Base-by-base conservation (phyloP, 2,797 vertebrate genomes). In the Danio jaintianensis region DNA sequence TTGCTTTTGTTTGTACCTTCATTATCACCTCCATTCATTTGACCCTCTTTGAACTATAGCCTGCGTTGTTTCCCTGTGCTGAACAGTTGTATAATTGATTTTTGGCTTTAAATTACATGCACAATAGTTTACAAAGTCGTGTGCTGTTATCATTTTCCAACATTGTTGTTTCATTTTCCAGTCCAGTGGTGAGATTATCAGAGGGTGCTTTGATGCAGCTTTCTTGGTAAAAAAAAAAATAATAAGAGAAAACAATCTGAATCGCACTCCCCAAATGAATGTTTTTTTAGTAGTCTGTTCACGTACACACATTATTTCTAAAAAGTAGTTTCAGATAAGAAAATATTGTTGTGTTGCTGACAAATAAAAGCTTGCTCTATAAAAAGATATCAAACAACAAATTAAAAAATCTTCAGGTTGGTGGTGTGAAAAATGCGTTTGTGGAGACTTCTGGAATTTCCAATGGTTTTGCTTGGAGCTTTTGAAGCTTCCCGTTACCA, bases 141-240 rank as follows among this genome's bases (percentile, higher is more conserved):
- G 16, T 16, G 13, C 16, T 52, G 42, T 59, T 36, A 73, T 73
- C 7, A 22, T 55, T 71, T 55, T 43, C n/a, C 6, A 52, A 20
- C 52, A 71, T 16, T 47, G 15, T 16, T 55, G 50, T 58, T 56
- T 68, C 9, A 58, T 78, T 29, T 68, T 68, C 22, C 40, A 68
- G 22, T 55, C 11, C 22, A 68, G 8, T 56, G 40, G 18, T 66
- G 38, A 66, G 45, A 53, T 64, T 52, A 55, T 55, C 18, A 16
- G 12, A 66, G 16, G 15, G n/a, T 40, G 43, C 43, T 63, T 52
- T 75, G 3, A 53, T 55, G 18, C 9, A 6, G 36, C 6, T 50
- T 75, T 63, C 47, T 61, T 9, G n/a, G 1, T 36, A 47, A 61
- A 55, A 50, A 16, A 68, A 47, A 29, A 29, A 29, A 3, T 29